Conservation (phyloP, 1,140 invertebrate genomes). For the Streblospio benedicti region DNA sequence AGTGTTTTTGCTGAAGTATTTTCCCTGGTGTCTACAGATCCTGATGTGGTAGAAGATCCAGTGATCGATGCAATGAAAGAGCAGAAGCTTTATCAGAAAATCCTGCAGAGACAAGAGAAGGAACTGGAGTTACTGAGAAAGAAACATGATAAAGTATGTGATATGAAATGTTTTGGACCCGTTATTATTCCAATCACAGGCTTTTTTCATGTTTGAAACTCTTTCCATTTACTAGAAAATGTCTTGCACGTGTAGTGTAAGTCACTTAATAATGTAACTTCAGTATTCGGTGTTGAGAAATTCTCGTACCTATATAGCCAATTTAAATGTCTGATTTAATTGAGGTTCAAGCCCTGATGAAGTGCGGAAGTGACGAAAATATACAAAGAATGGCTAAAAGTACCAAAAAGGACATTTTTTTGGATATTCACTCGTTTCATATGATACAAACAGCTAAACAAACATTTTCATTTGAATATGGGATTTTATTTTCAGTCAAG, state of each 20-base stretch:
- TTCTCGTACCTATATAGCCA: not conserved
- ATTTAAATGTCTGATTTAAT: not conserved
- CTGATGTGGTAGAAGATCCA: conserved; percentile 53
- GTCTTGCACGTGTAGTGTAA: not conserved
- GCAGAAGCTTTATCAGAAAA: conserved; percentile 71
- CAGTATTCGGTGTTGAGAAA: not conserved
- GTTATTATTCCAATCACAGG: not conserved
- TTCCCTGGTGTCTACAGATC: conserved; percentile 26
- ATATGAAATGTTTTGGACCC: not conserved
- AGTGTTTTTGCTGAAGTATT: not conserved
- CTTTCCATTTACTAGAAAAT: not conserved
- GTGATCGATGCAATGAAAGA: conserved; percentile 69
- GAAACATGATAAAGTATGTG: conserved; percentile 70
- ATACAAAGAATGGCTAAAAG: no score
- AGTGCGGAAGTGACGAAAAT: no score
- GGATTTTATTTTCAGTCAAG: conserved; percentile 19
- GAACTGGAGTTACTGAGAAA: conserved; percentile 73
- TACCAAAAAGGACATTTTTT: no score
- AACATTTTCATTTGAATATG: not conserved
- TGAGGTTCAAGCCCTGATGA: not conserved
- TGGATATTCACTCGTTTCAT: no score
- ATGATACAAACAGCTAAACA: no score
- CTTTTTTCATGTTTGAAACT: not conserved
- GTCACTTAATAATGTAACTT: not conserved
- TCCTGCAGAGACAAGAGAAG: conserved; percentile 72